Conservation (phyloP, 2,113 vertebrate species). For the Scomber japonicus region DNA sequence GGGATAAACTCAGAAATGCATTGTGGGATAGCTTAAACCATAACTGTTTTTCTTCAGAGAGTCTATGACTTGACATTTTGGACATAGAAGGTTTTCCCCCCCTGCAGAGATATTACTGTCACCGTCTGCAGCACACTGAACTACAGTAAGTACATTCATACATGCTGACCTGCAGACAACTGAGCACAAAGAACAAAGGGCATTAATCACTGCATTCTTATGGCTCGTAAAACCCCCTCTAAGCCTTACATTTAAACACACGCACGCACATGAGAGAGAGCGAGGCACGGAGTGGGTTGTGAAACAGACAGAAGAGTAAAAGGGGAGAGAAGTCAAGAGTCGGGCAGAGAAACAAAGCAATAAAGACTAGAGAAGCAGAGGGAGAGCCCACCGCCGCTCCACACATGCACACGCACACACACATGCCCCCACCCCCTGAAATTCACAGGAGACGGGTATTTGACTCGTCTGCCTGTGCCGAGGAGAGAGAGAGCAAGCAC, state of each 20-base stretch:
- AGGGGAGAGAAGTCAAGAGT: conserved; percentile 64
- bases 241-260: conserved; percentile 42
- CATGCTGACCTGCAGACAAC: conserved; percentile 14
- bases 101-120: neutral
- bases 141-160: conserved; percentile 7
- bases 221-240: conserved; percentile 48
- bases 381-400: conserved; percentile 14
- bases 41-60: neutral
- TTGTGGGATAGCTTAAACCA: neutral
- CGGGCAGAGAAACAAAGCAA: conserved; percentile 62
- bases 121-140: conserved; percentile 2
- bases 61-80: conserved; percentile 7
- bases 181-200: conserved; percentile 49
- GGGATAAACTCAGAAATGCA: neutral
- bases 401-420: neutral
- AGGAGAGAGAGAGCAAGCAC: conserved; percentile 56
- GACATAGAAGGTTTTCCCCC: neutral
- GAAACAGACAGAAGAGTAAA: conserved; percentile 53
- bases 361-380: conserved; percentile 54
- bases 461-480: conserved; percentile 71
- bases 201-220: conserved; percentile 59
- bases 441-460: conserved; percentile 72
- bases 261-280: neutral
- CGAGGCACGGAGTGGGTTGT: conserved; percentile 32
- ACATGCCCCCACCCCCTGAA: conserved; percentile 22